Evolutionary conservation across 1,140 invertebrate genomes (phyloP).

Genomic region (Drosophila hydei): DNA sequence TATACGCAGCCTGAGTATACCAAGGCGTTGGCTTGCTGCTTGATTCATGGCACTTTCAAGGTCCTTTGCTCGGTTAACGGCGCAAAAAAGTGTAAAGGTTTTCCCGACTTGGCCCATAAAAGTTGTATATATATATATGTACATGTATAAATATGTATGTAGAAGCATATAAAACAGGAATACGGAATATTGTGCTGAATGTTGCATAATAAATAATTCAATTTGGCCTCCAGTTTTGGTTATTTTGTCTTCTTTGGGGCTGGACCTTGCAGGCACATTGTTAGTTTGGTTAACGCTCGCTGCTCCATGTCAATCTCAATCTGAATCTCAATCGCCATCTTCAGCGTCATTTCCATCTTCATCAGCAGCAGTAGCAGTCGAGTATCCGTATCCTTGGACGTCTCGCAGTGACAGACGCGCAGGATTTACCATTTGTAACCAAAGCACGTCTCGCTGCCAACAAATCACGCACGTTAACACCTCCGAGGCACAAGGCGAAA

Average conservation of each 20-base stretch:
- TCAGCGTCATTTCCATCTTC: not conserved
- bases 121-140: not conserved
- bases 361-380: not conserved
- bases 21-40: too few species aligned
- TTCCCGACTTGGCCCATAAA: slow-evolving; percentile 1
- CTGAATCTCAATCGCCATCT: slow-evolving; percentile 17
- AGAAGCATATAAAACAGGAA: not conserved
- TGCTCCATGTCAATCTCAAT: slow-evolving; percentile 27
- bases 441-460: slow-evolving; percentile 47
- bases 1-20: too few species aligned
- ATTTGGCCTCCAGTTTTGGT: slow-evolving; percentile 22
- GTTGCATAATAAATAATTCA: slow-evolving; percentile 45
- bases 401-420: slow-evolving; percentile 38
- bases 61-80: too few species aligned
- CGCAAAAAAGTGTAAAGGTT: too few species aligned
- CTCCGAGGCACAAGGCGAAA: slow-evolving; percentile 52
- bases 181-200: slow-evolving; percentile 29
- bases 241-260: not conserved
- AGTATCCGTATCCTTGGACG: slow-evolving; percentile 29
- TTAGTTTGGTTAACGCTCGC: slow-evolving; percentile 32
- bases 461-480: slow-evolving; percentile 63
- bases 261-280: slow-evolving; percentile 13
- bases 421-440: slow-evolving; percentile 44
- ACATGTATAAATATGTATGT: not conserved
- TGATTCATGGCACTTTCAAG: too few species aligned